Evolutionary conservation across 2,888 invertebrate genomes (phyloP).

Genomic region (Leptopilina drosophilae): DNA sequence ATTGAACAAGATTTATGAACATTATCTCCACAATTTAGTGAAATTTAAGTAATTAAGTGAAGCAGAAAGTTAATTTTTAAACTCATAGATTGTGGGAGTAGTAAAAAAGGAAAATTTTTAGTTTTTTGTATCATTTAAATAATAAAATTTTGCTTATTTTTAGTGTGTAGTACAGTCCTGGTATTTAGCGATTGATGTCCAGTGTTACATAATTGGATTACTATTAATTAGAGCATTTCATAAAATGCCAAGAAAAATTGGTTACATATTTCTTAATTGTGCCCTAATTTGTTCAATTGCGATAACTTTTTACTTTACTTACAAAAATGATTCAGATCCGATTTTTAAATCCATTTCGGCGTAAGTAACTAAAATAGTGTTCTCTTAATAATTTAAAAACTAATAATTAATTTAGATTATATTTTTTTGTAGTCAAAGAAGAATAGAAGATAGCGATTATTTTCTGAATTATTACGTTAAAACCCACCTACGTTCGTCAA

Average conservation of each 20-base stretch:
- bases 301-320: conserved; percentile 61
- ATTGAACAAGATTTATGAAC: too few species aligned
- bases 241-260: conserved; percentile 62
- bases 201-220: conserved; percentile 60
- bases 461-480: not conserved
- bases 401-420: not conserved
- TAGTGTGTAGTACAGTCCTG: conserved; percentile 68
- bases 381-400: not conserved
- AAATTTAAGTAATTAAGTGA: too few species aligned
- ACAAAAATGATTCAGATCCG: conserved; percentile 59
- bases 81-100: too few species aligned
- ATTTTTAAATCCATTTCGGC: conserved; percentile 58
- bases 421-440: not conserved
- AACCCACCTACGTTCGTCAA: conserved; percentile 62
- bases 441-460: not conserved
- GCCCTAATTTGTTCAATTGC: conserved; percentile 56
- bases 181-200: conserved; percentile 65
- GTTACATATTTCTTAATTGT: conserved; percentile 60
- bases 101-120: too few species aligned
- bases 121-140: too few species aligned
- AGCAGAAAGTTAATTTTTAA: too few species aligned
- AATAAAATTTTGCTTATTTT: not conserved
- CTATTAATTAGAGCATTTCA: conserved; percentile 59
- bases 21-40: too few species aligned
- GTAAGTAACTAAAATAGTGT: conserved; percentile 58